A percentile compares a stretch with the other conserved stretches of the same genome.
These are phyloP conservation scores for Istiophorus platypterus DNA, from an alignment of 2,113 vertebrate species.

Conservation along the genomic window DNA sequence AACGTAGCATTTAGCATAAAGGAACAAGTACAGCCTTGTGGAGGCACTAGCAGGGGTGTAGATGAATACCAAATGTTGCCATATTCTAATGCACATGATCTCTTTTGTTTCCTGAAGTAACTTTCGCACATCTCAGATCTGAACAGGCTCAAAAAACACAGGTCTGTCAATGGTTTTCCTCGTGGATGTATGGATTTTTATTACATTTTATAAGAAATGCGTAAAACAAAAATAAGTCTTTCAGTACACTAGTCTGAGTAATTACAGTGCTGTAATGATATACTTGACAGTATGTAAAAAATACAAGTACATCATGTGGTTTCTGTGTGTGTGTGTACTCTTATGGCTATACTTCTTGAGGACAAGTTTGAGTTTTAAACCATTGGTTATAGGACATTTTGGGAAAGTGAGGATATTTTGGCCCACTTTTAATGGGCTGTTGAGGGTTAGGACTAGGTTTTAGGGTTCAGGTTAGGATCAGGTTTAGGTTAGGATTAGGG, in stretches of 20 bases:
- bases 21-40: not conserved
- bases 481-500: too few species aligned
- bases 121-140: not conserved
- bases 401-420: too few species aligned
- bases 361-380: too few species aligned
- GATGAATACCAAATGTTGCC: not conserved
- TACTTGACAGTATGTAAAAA: slow-evolving; percentile 11
- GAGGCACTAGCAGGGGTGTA: not conserved
- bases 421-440: too few species aligned
- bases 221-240: slow-evolving; percentile 7
- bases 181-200: not conserved
- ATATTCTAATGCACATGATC: not conserved
- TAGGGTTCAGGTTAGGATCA: too few species aligned
- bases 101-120: not conserved
- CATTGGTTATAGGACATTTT: too few species aligned
- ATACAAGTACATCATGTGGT: slow-evolving; percentile 1
- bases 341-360: too few species aligned
- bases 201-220: not conserved
- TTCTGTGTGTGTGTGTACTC: too few species aligned
- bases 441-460: too few species aligned
- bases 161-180: not conserved
- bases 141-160: not conserved
- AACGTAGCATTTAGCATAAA: too few species aligned
- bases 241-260: not conserved
- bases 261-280: slow-evolving; percentile 35